Percentiles rank a stretch among this genome's conserved stretches.
Evolutionary conservation across 2,888 invertebrate species (phyloP).

Genomic region (Phania funesta): DNA sequence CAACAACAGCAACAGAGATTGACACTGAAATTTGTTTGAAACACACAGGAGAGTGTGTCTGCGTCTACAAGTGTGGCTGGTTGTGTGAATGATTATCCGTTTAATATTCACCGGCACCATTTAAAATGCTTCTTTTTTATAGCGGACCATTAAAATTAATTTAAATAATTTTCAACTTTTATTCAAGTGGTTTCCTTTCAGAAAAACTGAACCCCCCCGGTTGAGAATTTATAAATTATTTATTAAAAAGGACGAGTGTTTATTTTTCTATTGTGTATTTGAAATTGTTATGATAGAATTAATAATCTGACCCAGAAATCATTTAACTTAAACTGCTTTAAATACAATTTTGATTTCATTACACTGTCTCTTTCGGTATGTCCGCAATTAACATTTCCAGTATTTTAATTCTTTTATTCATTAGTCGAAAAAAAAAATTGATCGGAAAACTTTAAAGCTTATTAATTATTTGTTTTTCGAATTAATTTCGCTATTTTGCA

Average conservation of each 20-base stretch:
- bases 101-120: slow-evolving; percentile 59
- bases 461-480: slow-evolving; percentile 22
- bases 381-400: slow-evolving; percentile 12
- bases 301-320: slow-evolving; percentile 37
- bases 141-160: slow-evolving; percentile 42
- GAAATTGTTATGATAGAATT: not conserved
- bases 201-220: not conserved
- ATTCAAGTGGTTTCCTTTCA: slow-evolving; percentile 39
- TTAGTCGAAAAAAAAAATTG: no score
- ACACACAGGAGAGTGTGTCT: not conserved
- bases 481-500: slow-evolving; percentile 3
- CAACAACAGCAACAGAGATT: not conserved
- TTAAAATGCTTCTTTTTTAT: slow-evolving; percentile 2
- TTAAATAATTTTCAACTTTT: slow-evolving; percentile 50
- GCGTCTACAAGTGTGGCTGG: not conserved
- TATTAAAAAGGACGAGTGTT: slow-evolving; percentile 5
- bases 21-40: slow-evolving; percentile 10
- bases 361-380: not conserved
- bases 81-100: slow-evolving; percentile 19
- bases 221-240: slow-evolving; percentile 36
- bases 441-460: slow-evolving; percentile 6
- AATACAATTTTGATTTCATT: slow-evolving; percentile 3
- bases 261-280: not conserved
- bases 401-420: not conserved
- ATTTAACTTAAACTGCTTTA: not conserved